phyloP scores from a whole-genome alignment of 1,140 invertebrate genomes.

The Laupala kohalensis region DNA sequence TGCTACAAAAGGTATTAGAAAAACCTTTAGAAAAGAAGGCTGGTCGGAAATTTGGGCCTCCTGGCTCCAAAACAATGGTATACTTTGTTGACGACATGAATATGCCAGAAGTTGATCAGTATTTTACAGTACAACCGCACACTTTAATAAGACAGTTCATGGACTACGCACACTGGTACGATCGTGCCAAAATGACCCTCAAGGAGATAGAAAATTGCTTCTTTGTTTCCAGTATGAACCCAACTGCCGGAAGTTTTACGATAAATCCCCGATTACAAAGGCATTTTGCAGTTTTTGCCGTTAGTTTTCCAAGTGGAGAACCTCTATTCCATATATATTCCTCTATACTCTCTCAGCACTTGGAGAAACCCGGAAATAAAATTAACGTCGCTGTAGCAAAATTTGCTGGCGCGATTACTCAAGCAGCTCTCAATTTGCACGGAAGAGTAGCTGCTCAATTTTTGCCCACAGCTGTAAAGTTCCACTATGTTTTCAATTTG shows the following conservation, averaged over 20 bases:
- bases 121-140: constrained; percentile 90
- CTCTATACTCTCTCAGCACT: constrained; percentile 66
- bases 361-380: constrained; percentile 49
- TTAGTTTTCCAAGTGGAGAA: constrained; percentile 72
- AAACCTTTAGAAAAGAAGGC: constrained; percentile 91
- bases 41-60: constrained; percentile 82
- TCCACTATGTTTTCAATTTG: constrained; percentile 90
- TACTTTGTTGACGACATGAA: constrained; percentile 96
- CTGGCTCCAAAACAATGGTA: constrained; percentile 80
- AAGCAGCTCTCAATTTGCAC: constrained; percentile 62
- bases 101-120: constrained; percentile 92
- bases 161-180: constrained; percentile 90
- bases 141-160: constrained; percentile 87
- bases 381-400: constrained; percentile 46
- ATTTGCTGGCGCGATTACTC: constrained; percentile 45
- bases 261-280: constrained; percentile 83
- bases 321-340: constrained; percentile 72
- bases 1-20: constrained; percentile 53
- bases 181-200: constrained; percentile 67
- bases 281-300: constrained; percentile 87
- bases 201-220: constrained; percentile 94
- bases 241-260: constrained; percentile 86
- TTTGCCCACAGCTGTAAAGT: constrained; percentile 84
- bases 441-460: constrained; percentile 60
- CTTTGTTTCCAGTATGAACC: constrained; percentile 93